Evolutionary conservation across 2,888 invertebrate species (phyloP).

Genomic region (Clitarchus hookeri): DNA sequence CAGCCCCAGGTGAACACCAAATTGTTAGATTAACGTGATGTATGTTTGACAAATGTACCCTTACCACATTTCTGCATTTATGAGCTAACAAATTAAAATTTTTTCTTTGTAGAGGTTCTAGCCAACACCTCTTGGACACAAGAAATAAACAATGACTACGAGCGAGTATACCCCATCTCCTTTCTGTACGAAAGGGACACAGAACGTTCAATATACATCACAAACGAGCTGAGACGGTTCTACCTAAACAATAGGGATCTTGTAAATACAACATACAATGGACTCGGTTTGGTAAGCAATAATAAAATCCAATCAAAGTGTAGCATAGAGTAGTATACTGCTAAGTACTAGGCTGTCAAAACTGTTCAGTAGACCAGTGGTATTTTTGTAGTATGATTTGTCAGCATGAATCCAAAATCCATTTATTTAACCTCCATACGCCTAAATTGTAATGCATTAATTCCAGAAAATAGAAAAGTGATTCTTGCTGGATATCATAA

Average conservation of each 20-base stretch:
- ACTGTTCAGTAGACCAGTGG: neutral
- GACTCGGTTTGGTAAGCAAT: conserved; percentile 21
- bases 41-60: no score
- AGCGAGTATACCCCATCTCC: conserved; percentile 65
- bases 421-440: no score
- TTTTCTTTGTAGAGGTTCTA: conserved; percentile 57
- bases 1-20: no score
- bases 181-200: conserved; percentile 64
- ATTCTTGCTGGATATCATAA: no score
- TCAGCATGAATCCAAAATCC: no score
- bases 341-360: neutral
- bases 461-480: no score
- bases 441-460: no score
- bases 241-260: conserved; percentile 57
- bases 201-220: conserved; percentile 58
- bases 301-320: neutral
- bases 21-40: no score
- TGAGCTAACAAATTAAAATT: neutral
- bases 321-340: neutral
- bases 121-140: conserved; percentile 59
- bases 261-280: conserved; percentile 31
- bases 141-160: conserved; percentile 64
- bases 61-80: neutral
- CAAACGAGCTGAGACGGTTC: conserved; percentile 57
- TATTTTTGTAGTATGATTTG: no score